Percentiles rank a stretch among this genome's conserved stretches.
Evolutionary conservation across 2,797 vertebrate species (phyloP).

Genomic region (Glossophaga mutica): DNA sequence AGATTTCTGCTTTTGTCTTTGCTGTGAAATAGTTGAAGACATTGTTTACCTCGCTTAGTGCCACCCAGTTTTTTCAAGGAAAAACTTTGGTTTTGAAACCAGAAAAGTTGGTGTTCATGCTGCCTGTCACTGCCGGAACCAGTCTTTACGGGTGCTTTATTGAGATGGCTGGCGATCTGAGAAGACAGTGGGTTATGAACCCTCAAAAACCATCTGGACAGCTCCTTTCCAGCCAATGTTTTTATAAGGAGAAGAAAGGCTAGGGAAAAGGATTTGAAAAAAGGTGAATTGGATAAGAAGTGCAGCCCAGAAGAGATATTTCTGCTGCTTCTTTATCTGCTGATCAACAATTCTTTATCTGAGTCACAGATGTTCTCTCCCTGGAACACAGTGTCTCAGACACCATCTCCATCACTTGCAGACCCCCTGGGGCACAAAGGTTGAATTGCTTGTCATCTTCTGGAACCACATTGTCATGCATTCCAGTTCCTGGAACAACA

Average conservation of each 20-base stretch:
- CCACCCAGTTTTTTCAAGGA: background rate
- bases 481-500: background rate
- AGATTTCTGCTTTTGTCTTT: background rate
- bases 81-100: background rate
- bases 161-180: background rate
- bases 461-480: background rate
- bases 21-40: constrained; percentile 25
- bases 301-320: background rate
- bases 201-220: background rate
- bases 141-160: background rate
- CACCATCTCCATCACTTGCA: background rate
- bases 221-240: background rate
- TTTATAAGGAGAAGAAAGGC: background rate
- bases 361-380: background rate
- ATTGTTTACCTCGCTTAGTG: background rate
- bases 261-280: background rate
- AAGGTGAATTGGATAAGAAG: background rate
- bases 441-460: background rate
- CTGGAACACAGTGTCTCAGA: background rate
- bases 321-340: background rate
- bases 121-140: background rate
- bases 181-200: background rate
- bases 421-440: background rate
- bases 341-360: background rate
- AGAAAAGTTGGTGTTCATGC: background rate